Evolutionary conservation across 1,140 invertebrate species (phyloP).

Genomic region (Brachionus sp.): DNA sequence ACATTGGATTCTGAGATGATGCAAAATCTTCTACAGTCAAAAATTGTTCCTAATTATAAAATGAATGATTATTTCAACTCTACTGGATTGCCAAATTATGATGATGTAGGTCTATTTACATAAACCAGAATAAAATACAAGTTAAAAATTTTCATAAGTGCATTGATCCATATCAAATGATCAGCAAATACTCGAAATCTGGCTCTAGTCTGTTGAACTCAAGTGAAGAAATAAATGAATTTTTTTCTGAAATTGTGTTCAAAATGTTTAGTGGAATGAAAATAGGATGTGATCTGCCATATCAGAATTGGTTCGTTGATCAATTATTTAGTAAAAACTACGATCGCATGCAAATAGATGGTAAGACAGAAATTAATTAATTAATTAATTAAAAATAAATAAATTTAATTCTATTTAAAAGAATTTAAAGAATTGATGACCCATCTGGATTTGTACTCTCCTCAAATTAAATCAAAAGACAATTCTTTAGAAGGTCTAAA

Average conservation of each 20-base stretch:
- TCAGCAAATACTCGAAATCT: neutral
- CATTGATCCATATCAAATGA: neutral
- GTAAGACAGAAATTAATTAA: neutral
- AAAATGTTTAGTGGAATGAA: constrained; percentile 37
- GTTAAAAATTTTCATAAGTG: neutral
- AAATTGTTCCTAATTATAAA: neutral
- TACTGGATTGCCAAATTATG: neutral
- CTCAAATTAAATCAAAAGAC: neutral
- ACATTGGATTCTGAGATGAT: neutral
- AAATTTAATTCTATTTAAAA: too few relatives aligned
- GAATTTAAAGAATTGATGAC: constrained; percentile 17
- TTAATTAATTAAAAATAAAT: too few relatives aligned
- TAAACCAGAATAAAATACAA: neutral
- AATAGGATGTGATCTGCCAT: constrained; percentile 34
- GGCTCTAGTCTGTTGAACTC: neutral
- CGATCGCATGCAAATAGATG: neutral
- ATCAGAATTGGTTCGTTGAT: constrained; percentile 41
- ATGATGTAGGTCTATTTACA: neutral
- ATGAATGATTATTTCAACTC: constrained; percentile 1
- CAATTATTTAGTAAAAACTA: constrained; percentile 20
- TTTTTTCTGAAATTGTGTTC: constrained; percentile 12
- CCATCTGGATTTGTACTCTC: neutral
- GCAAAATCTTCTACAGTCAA: neutral
- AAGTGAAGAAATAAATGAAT: neutral
- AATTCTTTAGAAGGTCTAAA: neutral